Conservation (phyloP, 2,113 vertebrate species). For the Recurvirostra avosetta region DNA sequence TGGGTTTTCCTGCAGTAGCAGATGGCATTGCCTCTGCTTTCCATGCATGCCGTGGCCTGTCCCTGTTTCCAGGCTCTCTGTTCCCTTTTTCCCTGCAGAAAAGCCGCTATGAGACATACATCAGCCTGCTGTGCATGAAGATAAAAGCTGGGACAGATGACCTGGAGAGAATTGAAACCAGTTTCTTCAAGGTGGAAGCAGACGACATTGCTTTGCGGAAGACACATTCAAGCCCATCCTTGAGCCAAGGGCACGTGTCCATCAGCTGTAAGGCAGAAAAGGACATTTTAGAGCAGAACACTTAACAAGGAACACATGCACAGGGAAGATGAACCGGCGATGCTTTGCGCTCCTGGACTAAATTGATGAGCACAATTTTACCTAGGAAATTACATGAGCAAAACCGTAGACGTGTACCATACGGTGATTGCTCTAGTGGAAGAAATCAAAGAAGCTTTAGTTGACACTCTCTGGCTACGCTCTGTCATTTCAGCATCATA, state of each 20-base stretch:
- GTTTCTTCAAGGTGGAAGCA: slow-evolving; percentile 79
- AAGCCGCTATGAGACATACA: slow-evolving; percentile 93
- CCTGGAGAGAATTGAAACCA: slow-evolving; percentile 91
- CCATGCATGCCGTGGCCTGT: background rate
- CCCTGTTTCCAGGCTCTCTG: slow-evolving; percentile 11
- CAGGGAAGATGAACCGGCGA: background rate
- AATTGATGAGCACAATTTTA: slow-evolving; percentile 72
- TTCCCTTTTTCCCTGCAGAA: slow-evolving; percentile 77
- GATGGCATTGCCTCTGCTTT: background rate
- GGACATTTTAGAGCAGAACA: slow-evolving; percentile 72
- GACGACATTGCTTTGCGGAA: slow-evolving; percentile 86
- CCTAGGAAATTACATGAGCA: slow-evolving; percentile 15
- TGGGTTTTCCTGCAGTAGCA: background rate
- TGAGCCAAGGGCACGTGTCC: slow-evolving; percentile 85
- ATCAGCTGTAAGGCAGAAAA: slow-evolving; percentile 73
- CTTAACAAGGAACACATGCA: slow-evolving; percentile 68
- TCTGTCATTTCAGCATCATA: slow-evolving; percentile 44
- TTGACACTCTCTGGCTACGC: slow-evolving; percentile 42
- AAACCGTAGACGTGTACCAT: background rate
- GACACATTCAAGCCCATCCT: slow-evolving; percentile 92
- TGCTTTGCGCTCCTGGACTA: slow-evolving; percentile 41
- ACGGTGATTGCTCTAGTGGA: slow-evolving; percentile 37
- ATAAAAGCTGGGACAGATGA: slow-evolving; percentile 88
- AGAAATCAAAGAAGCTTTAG: slow-evolving; percentile 58
- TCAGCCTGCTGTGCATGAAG: slow-evolving; percentile 89